Evolutionary conservation across 2,113 vertebrate species (phyloP).

Genomic region (Tympanuchus pallidicinctus): DNA sequence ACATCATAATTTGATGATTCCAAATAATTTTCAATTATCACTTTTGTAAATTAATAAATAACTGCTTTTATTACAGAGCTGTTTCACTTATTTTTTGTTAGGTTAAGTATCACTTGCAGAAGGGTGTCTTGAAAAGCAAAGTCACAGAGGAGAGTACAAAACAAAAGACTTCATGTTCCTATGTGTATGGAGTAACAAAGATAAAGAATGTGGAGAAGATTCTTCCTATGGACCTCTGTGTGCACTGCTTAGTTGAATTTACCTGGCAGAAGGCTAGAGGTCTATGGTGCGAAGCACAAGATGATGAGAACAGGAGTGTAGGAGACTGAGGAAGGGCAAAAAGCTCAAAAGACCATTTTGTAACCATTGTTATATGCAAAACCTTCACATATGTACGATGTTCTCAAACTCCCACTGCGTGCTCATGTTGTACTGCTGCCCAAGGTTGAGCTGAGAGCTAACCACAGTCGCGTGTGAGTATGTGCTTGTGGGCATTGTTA

Average conservation of each 20-base stretch:
- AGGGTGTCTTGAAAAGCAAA: neutral
- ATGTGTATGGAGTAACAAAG: neutral
- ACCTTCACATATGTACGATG: neutral
- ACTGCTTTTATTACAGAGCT: neutral
- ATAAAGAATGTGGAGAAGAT: neutral
- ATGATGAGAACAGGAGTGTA: neutral
- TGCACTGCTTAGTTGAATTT: neutral
- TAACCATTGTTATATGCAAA: neutral
- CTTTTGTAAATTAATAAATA: conserved; percentile 24
- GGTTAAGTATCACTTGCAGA: neutral
- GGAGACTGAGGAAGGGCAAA: neutral
- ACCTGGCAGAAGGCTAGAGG: neutral
- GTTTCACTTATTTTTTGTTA: neutral
- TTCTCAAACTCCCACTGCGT: neutral
- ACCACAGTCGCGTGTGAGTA: neutral
- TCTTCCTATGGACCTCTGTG: neutral
- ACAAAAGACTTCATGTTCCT: neutral
- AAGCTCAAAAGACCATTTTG: neutral
- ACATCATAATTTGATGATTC: conserved; percentile 17
- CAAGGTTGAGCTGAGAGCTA: neutral
- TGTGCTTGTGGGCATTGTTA: neutral
- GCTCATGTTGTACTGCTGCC: neutral
- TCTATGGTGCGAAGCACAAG: neutral
- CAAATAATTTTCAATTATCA: conserved; percentile 31
- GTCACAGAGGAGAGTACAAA: neutral